Base-by-base conservation (phyloP, 2,113 vertebrate genomes). In the Hippolais icterina region DNA sequence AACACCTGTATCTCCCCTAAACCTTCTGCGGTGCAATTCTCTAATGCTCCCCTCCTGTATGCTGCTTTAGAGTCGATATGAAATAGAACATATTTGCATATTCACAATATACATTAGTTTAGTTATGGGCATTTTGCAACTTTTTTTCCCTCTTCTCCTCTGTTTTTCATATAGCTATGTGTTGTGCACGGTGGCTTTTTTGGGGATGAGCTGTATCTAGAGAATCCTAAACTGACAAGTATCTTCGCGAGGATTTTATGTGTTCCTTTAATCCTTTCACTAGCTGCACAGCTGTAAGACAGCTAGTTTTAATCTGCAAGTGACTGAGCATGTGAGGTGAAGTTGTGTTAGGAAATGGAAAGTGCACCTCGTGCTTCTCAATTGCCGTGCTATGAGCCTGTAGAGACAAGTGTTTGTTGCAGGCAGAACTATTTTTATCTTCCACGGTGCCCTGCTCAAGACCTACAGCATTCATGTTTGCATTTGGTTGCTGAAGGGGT, bases 261-360 rank as follows among this genome's bases (percentile, higher is more conserved):
- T 76, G 41, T 87, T 94, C 63, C 50, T 83, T 76, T 93, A 65
- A 79, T 95, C 41, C 2, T 71, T 54, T 75, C 15, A 9, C 54
- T 72, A n/a, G 46, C 28, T 31, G 18, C 93, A 82, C 70, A 90
- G 72, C 93, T 68, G 82, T 91, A 90, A 95, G 46, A 93, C 54
- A 95, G 35, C 46, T 50, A 88, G 78, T 94, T 95, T 70, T 87
- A 90, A 71, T 90, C 89, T 71, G 57, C 87, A 81, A 74, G 75
- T 77, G 85, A 21, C 20, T 83, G 28, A 93, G 83, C 70, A 5
- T 63, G 31, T 90, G 49, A 83, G 68, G 87, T 65, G 53, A 70
- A 74, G 87, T 75, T 90, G 78, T 66, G 4, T 56, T 75, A 85
- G 91, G 87, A 83, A 92, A 64, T 27, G 71, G 85, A 78, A 93